Conservation (phyloP, 2,888 invertebrate genomes). For the Caenorhabditis virilis region DNA sequence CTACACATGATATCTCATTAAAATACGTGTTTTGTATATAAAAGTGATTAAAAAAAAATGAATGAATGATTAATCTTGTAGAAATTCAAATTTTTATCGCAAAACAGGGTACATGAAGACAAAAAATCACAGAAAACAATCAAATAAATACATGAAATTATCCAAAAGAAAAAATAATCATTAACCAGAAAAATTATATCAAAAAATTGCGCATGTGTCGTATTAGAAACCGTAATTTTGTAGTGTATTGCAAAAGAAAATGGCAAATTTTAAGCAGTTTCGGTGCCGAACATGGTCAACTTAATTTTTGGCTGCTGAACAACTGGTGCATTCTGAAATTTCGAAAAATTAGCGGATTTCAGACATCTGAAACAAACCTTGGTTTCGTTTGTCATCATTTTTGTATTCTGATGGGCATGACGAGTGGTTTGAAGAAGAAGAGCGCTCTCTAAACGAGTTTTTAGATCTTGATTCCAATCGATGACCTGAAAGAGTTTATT, state of each 20-base stretch:
- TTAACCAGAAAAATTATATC: no score
- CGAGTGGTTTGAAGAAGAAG: constrained; percentile 71
- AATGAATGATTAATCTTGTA: constrained; percentile 1
- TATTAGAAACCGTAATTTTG: constrained; percentile 52
- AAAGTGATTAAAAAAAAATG: background rate
- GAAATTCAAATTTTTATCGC: background rate
- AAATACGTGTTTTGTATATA: background rate
- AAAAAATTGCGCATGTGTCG: no score
- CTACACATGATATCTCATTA: background rate
- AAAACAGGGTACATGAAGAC: background rate
- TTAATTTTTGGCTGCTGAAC: constrained; percentile 61
- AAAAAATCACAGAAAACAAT: background rate
- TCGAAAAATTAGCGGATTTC: background rate
- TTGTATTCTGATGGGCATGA: constrained; percentile 30
- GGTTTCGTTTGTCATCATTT: constrained; percentile 33
- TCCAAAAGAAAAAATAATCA: background rate
- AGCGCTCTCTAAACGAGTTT: constrained; percentile 83
- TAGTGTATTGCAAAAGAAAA: background rate
- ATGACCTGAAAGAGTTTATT: no score
- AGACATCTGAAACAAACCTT: constrained; percentile 27
- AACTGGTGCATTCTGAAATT: constrained; percentile 22
- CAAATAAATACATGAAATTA: constrained; percentile 18
- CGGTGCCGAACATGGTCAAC: constrained; percentile 58
- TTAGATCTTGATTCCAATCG: constrained; percentile 81
- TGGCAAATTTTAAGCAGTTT: constrained; percentile 2